phyloP scores from a whole-genome alignment of 2,888 invertebrate genomes.

The Kryphioiulus occultus region DNA sequence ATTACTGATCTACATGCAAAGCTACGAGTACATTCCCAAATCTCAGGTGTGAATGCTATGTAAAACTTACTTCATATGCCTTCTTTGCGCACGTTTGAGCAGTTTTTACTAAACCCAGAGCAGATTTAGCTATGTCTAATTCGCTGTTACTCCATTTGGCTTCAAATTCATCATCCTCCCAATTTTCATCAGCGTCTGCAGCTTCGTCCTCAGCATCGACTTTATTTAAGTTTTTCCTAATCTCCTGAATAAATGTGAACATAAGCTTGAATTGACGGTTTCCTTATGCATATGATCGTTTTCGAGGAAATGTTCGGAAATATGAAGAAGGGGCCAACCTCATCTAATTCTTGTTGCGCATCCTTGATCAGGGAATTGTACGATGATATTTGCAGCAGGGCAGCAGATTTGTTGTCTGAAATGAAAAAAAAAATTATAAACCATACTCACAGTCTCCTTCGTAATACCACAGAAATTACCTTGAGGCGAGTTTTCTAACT shows the following conservation, averaged over 20 bases:
- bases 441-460: background rate
- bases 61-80: constrained; percentile 1
- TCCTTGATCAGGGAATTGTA: constrained; percentile 35
- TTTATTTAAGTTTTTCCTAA: background rate
- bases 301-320: too few relatives aligned
- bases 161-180: background rate
- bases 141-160: background rate
- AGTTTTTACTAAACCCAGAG: constrained; percentile 46
- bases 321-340: background rate
- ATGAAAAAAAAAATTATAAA: background rate
- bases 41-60: too few relatives aligned
- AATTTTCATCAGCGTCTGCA: background rate
- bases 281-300: too few relatives aligned
- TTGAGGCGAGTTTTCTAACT: background rate
- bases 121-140: background rate
- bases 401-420: constrained; percentile 46
- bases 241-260: background rate
- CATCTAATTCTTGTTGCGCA: constrained; percentile 38
- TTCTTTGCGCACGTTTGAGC: constrained; percentile 13
- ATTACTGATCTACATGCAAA: too few relatives aligned
- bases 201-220: background rate
- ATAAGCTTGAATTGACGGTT: background rate
- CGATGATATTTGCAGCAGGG: background rate
- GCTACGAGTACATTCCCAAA: background rate
- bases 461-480: background rate